Evolutionary conservation across 2,113 vertebrate species (phyloP).

Genomic region (Hepsetus odoe): DNA sequence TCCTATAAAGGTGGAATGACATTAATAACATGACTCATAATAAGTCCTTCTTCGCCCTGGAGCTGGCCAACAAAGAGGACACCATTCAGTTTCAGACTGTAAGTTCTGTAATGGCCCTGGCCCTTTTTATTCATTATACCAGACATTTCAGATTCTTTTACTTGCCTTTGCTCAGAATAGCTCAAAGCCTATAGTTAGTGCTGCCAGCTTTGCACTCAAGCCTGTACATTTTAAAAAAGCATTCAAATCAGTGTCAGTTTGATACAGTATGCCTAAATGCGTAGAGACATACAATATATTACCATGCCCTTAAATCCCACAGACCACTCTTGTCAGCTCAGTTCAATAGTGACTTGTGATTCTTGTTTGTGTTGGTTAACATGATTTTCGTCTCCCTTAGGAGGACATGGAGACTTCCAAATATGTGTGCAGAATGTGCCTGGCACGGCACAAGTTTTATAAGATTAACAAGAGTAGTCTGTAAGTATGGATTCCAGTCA

Average conservation of each 20-base stretch:
- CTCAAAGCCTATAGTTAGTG: not conserved
- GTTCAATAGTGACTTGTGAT: constrained; percentile 16
- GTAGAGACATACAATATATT: no score
- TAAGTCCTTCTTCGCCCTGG: constrained; percentile 94
- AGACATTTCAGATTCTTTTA: constrained; percentile 44
- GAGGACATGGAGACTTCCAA: constrained; percentile 99
- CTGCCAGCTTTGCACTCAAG: not conserved
- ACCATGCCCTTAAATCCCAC: not conserved
- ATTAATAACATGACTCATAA: constrained; percentile 98
- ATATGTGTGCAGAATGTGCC: constrained; percentile 96
- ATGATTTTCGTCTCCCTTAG: constrained; percentile 68
- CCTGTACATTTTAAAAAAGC: constrained; percentile 32
- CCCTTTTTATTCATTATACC: constrained; percentile 21
- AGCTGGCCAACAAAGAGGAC: constrained; percentile 93
- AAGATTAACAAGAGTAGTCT: constrained; percentile 92
- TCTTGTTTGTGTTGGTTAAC: constrained; percentile 20
- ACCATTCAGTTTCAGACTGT: constrained; percentile 98
- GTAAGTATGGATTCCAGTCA: constrained; percentile 82
- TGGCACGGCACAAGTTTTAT: constrained; percentile 97
- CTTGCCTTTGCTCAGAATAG: constrained; percentile 28
- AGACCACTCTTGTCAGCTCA: not conserved
- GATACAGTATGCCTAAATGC: not conserved
- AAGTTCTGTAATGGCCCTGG: constrained; percentile 68
- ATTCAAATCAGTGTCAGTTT: constrained; percentile 21
- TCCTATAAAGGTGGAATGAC: constrained; percentile 88